Conservation (phyloP, 2,888 invertebrate species). For the Strigamia maritima region DNA sequence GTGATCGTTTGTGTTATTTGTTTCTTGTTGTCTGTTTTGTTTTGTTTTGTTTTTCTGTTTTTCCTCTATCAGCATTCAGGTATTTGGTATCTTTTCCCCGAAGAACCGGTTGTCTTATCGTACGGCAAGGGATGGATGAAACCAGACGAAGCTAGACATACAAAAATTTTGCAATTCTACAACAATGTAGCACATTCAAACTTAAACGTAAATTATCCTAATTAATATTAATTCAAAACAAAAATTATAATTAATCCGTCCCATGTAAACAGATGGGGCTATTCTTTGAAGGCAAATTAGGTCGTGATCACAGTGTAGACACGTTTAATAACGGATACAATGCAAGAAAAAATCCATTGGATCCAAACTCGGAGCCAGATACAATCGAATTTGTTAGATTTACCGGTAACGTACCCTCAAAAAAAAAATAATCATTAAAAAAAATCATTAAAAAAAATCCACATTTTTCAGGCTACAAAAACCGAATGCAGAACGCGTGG, state of each 20-base stretch:
- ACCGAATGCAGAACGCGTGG: slow-evolving; percentile 37
- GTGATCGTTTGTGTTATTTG: background rate
- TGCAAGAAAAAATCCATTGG: slow-evolving; percentile 37
- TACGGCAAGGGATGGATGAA: slow-evolving; percentile 37
- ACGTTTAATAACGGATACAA: slow-evolving; percentile 38
- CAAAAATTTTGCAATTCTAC: slow-evolving; percentile 44
- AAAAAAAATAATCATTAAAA: background rate
- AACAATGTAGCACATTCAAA: slow-evolving; percentile 46
- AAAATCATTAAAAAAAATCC: background rate
- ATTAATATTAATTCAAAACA: background rate
- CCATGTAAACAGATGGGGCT: slow-evolving; percentile 29
- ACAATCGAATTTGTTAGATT: slow-evolving; percentile 38
- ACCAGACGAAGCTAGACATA: slow-evolving; percentile 40
- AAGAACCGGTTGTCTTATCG: slow-evolving; percentile 38
- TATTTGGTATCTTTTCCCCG: slow-evolving; percentile 38
- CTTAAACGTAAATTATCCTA: slow-evolving; percentile 34
- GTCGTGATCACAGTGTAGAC: slow-evolving; percentile 28
- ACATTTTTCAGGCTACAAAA: slow-evolving; percentile 17
- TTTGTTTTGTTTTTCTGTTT: slow-evolving; percentile 6
- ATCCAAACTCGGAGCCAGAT: slow-evolving; percentile 36
- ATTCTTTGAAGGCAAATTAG: slow-evolving; percentile 39
- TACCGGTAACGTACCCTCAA: slow-evolving; percentile 40
- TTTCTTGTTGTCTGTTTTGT: background rate
- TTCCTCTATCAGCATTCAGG: slow-evolving; percentile 38
- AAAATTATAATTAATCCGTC: background rate